These are phyloP conservation scores for Todiramphus saurophagus DNA, from an alignment of 2,113 vertebrate genomes.

Conservation along the genomic window DNA sequence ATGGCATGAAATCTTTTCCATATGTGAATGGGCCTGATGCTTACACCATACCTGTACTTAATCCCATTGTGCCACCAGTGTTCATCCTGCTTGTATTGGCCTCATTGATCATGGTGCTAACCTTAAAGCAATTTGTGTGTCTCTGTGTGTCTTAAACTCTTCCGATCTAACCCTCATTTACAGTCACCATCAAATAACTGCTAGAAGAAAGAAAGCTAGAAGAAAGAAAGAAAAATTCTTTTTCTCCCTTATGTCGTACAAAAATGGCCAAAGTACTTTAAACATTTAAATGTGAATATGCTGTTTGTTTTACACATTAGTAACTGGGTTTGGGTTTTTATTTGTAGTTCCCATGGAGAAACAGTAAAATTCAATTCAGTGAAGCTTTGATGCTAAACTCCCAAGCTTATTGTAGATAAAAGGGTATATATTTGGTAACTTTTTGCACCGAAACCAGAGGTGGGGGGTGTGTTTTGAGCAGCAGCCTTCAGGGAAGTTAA, in stretches of 20 bases:
- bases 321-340: background rate
- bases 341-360: background rate
- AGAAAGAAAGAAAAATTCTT: background rate
- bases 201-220: background rate
- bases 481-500: background rate
- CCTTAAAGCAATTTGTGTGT: background rate
- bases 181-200: fast-evolving
- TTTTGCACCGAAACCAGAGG: background rate
- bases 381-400: background rate
- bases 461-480: too few relatives aligned
- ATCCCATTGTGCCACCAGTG: background rate
- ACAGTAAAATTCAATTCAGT: background rate
- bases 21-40: background rate
- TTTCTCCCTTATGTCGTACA: background rate
- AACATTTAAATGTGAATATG: background rate
- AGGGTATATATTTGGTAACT: background rate
- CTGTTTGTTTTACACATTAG: background rate
- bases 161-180: background rate
- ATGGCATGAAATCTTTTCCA: background rate
- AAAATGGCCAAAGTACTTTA: background rate
- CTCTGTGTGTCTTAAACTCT: background rate
- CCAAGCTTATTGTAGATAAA: background rate
- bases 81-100: background rate
- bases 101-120: background rate
- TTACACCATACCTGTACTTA: background rate